Conservation (phyloP, 2,888 invertebrate species). For the Ectemnius cavifrons region DNA sequence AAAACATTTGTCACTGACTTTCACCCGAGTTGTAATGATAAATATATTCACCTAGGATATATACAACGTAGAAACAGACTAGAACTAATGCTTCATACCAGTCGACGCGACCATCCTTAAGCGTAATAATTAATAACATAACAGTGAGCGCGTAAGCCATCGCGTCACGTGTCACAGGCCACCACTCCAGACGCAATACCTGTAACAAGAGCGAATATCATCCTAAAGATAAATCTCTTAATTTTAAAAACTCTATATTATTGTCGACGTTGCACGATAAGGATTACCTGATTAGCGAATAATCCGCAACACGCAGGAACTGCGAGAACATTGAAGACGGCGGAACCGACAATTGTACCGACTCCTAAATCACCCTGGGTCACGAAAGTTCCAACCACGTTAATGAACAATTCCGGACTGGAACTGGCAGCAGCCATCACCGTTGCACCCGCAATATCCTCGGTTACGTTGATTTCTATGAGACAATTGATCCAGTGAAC, state of each 20-base stretch:
- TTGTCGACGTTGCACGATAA: no score
- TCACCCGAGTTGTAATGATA: no score
- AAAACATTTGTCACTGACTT: no score
- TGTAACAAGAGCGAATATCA: slow-evolving; percentile 63
- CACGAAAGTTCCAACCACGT: slow-evolving; percentile 89
- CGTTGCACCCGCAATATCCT: slow-evolving; percentile 92
- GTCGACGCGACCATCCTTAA: slow-evolving; percentile 85
- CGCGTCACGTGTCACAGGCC: slow-evolving; percentile 88
- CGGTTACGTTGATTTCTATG: slow-evolving; percentile 79
- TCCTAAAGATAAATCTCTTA: no score
- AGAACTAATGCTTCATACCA: slow-evolving; percentile 88
- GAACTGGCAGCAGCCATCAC: slow-evolving; percentile 95
- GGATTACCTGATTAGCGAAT: slow-evolving; percentile 80
- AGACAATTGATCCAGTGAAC: background rate
- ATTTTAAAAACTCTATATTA: no score
- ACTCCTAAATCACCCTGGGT: slow-evolving; percentile 88
- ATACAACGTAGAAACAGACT: slow-evolving; percentile 84
- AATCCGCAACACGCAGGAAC: slow-evolving; percentile 87
- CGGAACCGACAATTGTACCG: slow-evolving; percentile 88
- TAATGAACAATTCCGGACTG: slow-evolving; percentile 92
- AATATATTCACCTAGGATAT: slow-evolving; percentile 82
- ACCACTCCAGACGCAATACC: slow-evolving; percentile 86
- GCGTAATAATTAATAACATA: slow-evolving; percentile 83
- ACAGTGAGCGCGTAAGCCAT: slow-evolving; percentile 86
- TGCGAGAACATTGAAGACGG: slow-evolving; percentile 88